Conservation (phyloP, 2,888 invertebrate genomes). For the Drosophila limbata region DNA sequence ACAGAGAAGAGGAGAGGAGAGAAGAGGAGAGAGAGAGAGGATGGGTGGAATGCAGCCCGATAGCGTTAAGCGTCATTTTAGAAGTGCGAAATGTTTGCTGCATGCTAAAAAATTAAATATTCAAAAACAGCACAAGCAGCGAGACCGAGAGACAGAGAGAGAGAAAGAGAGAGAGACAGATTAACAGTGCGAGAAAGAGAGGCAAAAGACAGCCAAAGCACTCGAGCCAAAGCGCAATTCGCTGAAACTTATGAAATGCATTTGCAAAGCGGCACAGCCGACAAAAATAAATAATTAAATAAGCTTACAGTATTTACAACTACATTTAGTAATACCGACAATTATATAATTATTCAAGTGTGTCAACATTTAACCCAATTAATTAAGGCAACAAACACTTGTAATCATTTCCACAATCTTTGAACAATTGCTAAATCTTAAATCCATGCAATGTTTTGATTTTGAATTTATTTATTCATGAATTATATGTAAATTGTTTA, state of each 20-base stretch:
- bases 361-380: not conserved
- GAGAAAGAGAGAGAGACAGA: not conserved
- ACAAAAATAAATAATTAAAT: constrained; percentile 37
- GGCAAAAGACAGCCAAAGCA: constrained; percentile 34
- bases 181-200: constrained; percentile 7
- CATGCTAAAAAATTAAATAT: constrained; percentile 79
- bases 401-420: not conserved
- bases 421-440: not conserved
- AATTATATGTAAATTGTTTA: constrained; percentile 2
- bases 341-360: too few relatives aligned
- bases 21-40: not conserved
- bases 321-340: not conserved
- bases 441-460: not conserved
- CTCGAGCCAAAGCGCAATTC: constrained; percentile 61
- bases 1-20: not conserved
- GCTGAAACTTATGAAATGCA: constrained; percentile 45
- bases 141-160: not conserved
- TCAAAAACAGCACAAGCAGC: constrained; percentile 59
- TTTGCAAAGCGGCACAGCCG: constrained; percentile 41
- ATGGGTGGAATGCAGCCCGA: constrained; percentile 24
- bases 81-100: constrained; percentile 73
- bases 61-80: constrained; percentile 68
- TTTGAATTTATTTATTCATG: not conserved
- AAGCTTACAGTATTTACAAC: not conserved
- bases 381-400: not conserved